phyloP scores from a whole-genome alignment of 2,888 invertebrate genomes.

The Latrodectus elegans region DNA sequence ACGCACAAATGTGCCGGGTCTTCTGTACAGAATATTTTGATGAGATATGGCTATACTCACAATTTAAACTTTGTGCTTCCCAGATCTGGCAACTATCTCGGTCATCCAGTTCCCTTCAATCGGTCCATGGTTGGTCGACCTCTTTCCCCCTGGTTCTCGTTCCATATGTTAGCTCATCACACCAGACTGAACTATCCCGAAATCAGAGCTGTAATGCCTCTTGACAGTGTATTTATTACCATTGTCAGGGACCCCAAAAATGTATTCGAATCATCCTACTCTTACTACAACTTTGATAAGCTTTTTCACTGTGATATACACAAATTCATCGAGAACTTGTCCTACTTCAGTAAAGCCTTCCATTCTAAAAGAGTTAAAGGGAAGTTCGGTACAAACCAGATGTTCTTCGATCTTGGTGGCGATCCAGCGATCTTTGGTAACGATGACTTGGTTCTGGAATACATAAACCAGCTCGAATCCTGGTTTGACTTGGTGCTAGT shows the following conservation, averaged over 20 bases:
- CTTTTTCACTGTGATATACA: constrained; percentile 40
- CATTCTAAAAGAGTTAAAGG: constrained; percentile 19
- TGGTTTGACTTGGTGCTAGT: constrained; percentile 74
- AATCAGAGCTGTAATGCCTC: constrained; percentile 70
- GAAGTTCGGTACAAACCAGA: constrained; percentile 73
- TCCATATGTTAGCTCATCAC: constrained; percentile 71
- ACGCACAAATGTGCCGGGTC: constrained; percentile 74
- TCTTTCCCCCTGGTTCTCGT: constrained; percentile 23
- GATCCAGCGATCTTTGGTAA: constrained; percentile 70
- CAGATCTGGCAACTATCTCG: constrained; percentile 72
- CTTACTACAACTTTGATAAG: constrained; percentile 71
- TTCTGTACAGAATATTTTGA: constrained; percentile 73
- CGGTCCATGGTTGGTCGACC: constrained; percentile 69
- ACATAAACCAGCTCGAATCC: constrained; percentile 72
- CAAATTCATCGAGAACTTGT: constrained; percentile 34
- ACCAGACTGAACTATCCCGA: constrained; percentile 69
- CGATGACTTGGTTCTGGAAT: constrained; percentile 65
- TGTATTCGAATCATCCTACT: constrained; percentile 71
- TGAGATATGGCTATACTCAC: constrained; percentile 72
- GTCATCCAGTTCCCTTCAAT: constrained; percentile 71
- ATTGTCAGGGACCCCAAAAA: constrained; percentile 71
- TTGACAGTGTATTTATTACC: constrained; percentile 71
- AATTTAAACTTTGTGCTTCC: constrained; percentile 72
- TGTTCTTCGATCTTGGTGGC: constrained; percentile 73
- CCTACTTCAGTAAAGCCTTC: constrained; percentile 6